Evolutionary conservation across 1,140 invertebrate genomes (phyloP), one percentile per base, ranked within the genome.

Genomic region (Thereuonema tuberculata): DNA sequence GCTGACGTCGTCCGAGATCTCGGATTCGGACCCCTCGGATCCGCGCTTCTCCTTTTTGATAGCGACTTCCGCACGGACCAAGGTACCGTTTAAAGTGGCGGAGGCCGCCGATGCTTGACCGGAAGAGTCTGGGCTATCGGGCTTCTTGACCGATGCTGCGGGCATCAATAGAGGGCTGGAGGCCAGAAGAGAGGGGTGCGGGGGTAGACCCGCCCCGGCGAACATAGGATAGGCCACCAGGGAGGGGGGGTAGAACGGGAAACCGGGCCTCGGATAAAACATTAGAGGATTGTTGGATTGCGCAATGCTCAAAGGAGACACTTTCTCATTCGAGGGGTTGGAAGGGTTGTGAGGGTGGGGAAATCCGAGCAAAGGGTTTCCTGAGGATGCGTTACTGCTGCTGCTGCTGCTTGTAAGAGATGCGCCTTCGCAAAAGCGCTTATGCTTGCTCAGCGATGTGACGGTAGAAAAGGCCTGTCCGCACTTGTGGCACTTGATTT

Each of bases 401-500:
- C 24, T 23, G 55, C 21, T 31, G 29, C 20, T 29, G 29, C 23
- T 61, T 56, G 50, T 53, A 59, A 43, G 25, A 49, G 47, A 23
- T n/a, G 81, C 54, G 86, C 75, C 29, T 84, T 76, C 78, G 68
- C 78, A 82, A 70, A 77, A 82, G 48, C 75, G 67, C 64, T 77
- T 76, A 68, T 81, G 80, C 64, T 81, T 82, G 63, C 77, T 77
- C 58, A 80, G 70, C 26, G 76, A 91, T 1, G 90, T 90, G 14
- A 85, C 81, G 0, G 91, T 93, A 31, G 83, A 86, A 75, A 96
- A 97, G 20, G 86, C 84, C 69, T 95, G 88, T 9, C 84, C 83
- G 71, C 93, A 98, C 79, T 93, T 93, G 65, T 80, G 81, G 75
- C 93, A 97, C 75, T 93, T 90, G 63, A 90, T 87, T 71, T 88